phyloP scores from a whole-genome alignment of 2,113 vertebrate genomes.

The Elaphurus davidianus region DNA sequence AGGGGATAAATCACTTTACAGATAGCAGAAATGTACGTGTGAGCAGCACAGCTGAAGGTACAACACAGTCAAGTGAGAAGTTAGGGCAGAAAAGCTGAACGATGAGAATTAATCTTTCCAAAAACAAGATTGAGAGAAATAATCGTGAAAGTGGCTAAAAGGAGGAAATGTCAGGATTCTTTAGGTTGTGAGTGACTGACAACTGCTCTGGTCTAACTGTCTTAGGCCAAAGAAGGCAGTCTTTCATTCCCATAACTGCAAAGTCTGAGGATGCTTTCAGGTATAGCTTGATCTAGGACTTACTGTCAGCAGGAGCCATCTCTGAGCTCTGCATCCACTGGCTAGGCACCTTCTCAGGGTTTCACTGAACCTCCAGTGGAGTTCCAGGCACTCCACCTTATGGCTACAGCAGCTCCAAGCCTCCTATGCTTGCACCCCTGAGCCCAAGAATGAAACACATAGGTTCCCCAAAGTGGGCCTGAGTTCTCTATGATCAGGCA shows the following conservation, averaged over 20 bases:
- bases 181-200: background rate
- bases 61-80: background rate
- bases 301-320: background rate
- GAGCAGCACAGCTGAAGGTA: background rate
- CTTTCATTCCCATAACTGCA: background rate
- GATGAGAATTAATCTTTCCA: background rate
- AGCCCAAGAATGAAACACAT: accelerated
- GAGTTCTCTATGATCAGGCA: background rate
- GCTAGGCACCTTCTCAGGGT: background rate
- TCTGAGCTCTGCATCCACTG: background rate
- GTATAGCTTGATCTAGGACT: background rate
- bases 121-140: background rate
- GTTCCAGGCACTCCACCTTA: background rate
- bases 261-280: background rate
- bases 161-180: background rate
- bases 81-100: background rate
- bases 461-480: background rate
- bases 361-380: background rate
- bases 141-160: background rate
- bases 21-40: background rate
- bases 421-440: background rate
- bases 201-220: background rate
- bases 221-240: background rate
- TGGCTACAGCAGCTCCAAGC: background rate
- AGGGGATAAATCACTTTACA: background rate